Evolutionary conservation across 2,888 invertebrate genomes (phyloP).

Genomic region (Ichneumon xanthorius): DNA sequence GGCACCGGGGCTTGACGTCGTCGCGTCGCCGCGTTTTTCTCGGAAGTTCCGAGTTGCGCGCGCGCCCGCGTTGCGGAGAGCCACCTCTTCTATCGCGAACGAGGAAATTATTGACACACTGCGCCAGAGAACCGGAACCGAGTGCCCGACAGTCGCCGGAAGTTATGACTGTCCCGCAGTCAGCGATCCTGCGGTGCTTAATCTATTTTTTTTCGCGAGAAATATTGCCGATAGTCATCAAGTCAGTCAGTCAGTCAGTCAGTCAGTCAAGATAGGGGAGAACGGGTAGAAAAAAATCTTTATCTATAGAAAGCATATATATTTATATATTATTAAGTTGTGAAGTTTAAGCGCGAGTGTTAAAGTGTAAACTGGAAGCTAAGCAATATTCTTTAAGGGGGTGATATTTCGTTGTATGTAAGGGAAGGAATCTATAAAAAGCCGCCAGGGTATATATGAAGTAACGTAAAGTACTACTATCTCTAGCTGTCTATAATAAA

Average conservation of each 20-base stretch:
- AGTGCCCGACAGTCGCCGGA: conserved; percentile 26
- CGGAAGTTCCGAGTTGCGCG: conserved; percentile 68
- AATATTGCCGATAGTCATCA: background rate
- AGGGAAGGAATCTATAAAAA: no score
- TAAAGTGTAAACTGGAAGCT: no score
- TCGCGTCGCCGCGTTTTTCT: conserved; percentile 71
- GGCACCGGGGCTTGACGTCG: conserved; percentile 44
- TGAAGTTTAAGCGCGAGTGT: no score
- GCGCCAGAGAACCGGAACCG: conserved; percentile 49
- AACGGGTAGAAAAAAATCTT: background rate
- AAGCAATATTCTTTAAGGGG: no score
- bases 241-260: no score
- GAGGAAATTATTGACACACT: conserved; percentile 56
- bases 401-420: no score
- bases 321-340: no score
- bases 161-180: conserved; percentile 10
- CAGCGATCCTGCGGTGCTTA: background rate
- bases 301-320: no score
- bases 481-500: no score
- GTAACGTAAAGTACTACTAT: no score
- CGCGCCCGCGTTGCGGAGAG: conserved; percentile 10
- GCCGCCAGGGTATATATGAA: no score
- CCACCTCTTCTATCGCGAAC: conserved; percentile 19
- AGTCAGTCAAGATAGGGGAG: background rate
- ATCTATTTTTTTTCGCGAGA: background rate